These are phyloP conservation scores for Sapayoa aenigma DNA, from an alignment of 2,113 vertebrate genomes.

Conservation along the genomic window DNA sequence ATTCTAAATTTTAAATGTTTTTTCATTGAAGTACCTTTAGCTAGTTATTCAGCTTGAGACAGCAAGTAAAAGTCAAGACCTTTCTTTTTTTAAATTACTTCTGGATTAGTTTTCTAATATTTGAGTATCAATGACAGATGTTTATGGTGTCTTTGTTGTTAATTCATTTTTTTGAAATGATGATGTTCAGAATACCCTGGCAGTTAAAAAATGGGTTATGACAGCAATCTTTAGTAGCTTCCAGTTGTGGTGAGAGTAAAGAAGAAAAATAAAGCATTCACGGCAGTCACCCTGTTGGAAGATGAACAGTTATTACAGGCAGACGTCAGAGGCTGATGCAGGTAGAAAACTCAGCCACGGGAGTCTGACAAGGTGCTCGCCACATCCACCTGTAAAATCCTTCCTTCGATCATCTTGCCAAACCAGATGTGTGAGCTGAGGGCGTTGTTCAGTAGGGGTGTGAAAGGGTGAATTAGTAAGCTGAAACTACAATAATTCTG, in stretches of 20 bases:
- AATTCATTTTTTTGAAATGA: background rate
- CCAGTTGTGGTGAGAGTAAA: background rate
- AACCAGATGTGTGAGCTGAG: background rate
- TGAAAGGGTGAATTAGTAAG: background rate
- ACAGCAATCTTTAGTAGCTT: background rate
- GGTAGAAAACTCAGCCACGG: background rate
- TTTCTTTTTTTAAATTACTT: background rate
- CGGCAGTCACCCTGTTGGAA: background rate
- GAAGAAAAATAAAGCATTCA: background rate
- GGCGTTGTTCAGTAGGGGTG: background rate
- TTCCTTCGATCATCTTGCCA: background rate
- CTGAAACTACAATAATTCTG: background rate
- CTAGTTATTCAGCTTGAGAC: background rate
- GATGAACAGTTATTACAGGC: background rate
- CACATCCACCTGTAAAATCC: background rate
- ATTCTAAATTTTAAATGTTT: background rate
- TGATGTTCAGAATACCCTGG: background rate
- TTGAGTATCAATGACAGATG: background rate
- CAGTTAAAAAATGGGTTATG: background rate
- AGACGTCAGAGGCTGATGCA: background rate
- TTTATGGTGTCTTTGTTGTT: background rate
- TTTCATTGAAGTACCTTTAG: background rate
- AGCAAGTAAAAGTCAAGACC: background rate
- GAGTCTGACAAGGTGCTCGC: accelerated
- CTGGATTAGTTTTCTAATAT: background rate